Base-by-base conservation (phyloP, 2,113 vertebrate genomes). In the Pollachius pollachius region DNA sequence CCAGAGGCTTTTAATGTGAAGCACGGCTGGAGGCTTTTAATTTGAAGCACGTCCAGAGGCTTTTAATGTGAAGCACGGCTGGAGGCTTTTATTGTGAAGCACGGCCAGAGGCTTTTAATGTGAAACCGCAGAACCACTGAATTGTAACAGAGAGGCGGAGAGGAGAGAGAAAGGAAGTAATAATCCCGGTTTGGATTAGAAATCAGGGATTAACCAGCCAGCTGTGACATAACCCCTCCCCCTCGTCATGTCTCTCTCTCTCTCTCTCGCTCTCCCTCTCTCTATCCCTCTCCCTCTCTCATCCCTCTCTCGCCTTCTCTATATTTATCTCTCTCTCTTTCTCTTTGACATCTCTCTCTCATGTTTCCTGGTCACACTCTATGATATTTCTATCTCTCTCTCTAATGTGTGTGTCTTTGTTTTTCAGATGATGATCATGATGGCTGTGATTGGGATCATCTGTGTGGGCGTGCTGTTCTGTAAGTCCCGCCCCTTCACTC, bases 371-470 rank as follows among this genome's bases (percentile, higher is more conserved):
- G n/a, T n/a, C n/a, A n/a, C n/a, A n/a, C n/a, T n/a, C 2, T 8
- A 60, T 60, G 18, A 60, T 18, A 18, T 12, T n/a, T 41, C 17
- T 9, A 5, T 41, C 15, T n/a, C 2, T 64, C 16, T 64, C 27
- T 64, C 16, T 15, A 19, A 12, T 62, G 41, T 65, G 15, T 61
- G 19, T 68, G 1, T 61, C 7, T 69, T 16, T 70, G 5, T 65
- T 54, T 58, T 30, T 72, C 2, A 98, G 96, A 97, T 97, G 95
- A 97, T 96, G 96, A 95, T 94, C 63, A 97, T 98, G 27, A 92
- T 97, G 86, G 93, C 94, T 2, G 64, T 92, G 0, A 85, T 96
- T 37, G 88, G 94, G n/a, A 23, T 97, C 23, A 75, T 97, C 71
- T 77, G 94, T 83, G 84, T 96, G 62, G 90, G 94, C 61, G 93